A percentile compares a stretch with the other conserved stretches of the same genome.
These are phyloP conservation scores for Rhombomys opimus DNA, from an alignment of 2,113 vertebrate genomes.

Conservation along the genomic window DNA sequence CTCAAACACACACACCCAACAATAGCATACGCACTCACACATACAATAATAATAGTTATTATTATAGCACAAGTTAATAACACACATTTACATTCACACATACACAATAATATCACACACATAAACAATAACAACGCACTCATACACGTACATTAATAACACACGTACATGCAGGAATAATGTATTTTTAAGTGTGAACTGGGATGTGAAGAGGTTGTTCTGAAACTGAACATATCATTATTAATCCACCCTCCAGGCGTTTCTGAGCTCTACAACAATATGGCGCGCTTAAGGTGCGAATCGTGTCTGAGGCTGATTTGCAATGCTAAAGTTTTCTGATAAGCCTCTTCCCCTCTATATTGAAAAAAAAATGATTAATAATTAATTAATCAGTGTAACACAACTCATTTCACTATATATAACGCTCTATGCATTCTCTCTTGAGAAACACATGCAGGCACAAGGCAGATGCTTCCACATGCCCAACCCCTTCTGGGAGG, in stretches of 20 bases:
- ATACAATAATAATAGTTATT: background rate
- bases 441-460: background rate
- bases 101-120: background rate
- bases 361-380: conserved; percentile 56
- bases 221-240: background rate
- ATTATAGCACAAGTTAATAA: background rate
- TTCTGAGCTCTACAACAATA: background rate
- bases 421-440: conserved; percentile 28
- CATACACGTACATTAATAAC: background rate
- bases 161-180: background rate
- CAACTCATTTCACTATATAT: conserved; percentile 43
- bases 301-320: background rate
- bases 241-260: conserved; percentile 37
- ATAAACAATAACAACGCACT: background rate
- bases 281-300: conserved; percentile 14
- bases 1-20: background rate
- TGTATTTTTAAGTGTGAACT: background rate
- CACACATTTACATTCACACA: background rate
- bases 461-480: conserved; percentile 7
- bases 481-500: background rate
- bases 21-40: background rate
- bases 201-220: background rate
- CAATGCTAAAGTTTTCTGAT: conserved; percentile 46
- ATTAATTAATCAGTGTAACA: conserved; percentile 58
- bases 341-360: conserved; percentile 59